Evolutionary conservation across 2,888 invertebrate species (phyloP), one percentile per base, ranked within the genome.

Genomic region (Drosophila siamana): DNA sequence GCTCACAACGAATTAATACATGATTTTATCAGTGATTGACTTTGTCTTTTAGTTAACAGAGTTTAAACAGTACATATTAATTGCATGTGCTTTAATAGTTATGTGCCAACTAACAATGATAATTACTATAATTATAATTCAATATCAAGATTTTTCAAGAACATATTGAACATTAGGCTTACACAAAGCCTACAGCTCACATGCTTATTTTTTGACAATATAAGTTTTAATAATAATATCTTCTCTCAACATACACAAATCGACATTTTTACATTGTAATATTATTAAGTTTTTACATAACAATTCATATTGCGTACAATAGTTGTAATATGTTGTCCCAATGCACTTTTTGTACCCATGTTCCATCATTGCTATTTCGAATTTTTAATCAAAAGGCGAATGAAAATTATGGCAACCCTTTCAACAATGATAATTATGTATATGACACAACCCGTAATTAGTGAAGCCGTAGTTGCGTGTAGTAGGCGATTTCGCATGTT

Each of bases 11-110:
- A 24, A 43, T 74, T 56, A 78, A 54, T 13, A 55, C 38, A 78
- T 69, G 78, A 73, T 75, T 75, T 55, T 19, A 75, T 75, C 69
- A 65, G 30, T 60, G 74, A 72, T 73, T 75, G 77, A 73, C 64
- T 57, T 66, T 43, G 38, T 43, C 24, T 61, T 56, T 51, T 11
- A 62, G 24, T 30, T 71, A 41, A 52, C 22, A 59, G 30, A 36
- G 15, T 8, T 36, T 19, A 40, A 52, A 28, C 22, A 57, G 33
- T 43, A 41, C 59, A 54, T 54, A 54, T 38, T 30, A 19, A 3
- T 38, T 24, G 65, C 11, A 33, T 44, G 47, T 72, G 59, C 67
- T 40, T 48, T 13, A 22, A 9, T 44, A 24, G n/a, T 56, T 28
- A 6, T 36, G 65, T 66, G 65, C 55, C 16, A 22, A 19, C n/a